phyloP scores from a whole-genome alignment of 2,797 vertebrate species.

The Bradypus variegatus region DNA sequence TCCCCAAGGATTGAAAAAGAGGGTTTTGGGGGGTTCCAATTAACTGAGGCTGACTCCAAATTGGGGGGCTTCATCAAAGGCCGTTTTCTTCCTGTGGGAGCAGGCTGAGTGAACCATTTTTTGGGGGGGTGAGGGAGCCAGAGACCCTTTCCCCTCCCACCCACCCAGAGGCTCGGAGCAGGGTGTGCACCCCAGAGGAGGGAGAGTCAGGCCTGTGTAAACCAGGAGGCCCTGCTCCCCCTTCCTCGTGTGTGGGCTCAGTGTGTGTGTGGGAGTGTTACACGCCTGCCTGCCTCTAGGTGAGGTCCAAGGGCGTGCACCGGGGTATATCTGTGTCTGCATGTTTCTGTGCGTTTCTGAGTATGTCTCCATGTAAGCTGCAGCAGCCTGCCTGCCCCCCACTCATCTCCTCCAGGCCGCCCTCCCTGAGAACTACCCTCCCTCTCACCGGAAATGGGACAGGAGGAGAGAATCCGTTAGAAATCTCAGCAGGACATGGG shows the following conservation, averaged over 20 bases:
- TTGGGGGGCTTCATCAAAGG: slow-evolving; percentile 49
- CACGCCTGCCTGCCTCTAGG: not conserved
- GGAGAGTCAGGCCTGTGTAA: not conserved
- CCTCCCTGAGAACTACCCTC: not conserved
- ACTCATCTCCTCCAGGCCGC: not conserved
- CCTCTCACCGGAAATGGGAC: not conserved
- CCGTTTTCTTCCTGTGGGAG: slow-evolving; percentile 42
- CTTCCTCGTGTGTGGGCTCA: not conserved
- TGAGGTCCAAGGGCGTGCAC: not conserved
- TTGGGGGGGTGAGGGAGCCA: not conserved
- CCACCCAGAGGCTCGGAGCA: not conserved
- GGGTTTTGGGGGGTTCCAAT: slow-evolving; percentile 51
- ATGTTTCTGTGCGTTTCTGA: not conserved
- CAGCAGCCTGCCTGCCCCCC: not conserved
- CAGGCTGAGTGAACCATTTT: not conserved
- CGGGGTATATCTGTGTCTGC: not conserved
- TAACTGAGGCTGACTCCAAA: slow-evolving; percentile 53
- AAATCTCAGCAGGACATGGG: not conserved
- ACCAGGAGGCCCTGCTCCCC: not conserved
- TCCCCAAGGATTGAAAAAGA: slow-evolving; percentile 68
- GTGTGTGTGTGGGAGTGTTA: not conserved
- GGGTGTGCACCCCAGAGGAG: not conserved
- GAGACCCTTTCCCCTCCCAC: not conserved
- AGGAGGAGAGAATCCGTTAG: not conserved
- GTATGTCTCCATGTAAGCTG: not conserved